These are phyloP conservation scores for Gisinianus flammeolus DNA, from an alignment of 2,888 invertebrate species.

Conservation along the genomic window DNA sequence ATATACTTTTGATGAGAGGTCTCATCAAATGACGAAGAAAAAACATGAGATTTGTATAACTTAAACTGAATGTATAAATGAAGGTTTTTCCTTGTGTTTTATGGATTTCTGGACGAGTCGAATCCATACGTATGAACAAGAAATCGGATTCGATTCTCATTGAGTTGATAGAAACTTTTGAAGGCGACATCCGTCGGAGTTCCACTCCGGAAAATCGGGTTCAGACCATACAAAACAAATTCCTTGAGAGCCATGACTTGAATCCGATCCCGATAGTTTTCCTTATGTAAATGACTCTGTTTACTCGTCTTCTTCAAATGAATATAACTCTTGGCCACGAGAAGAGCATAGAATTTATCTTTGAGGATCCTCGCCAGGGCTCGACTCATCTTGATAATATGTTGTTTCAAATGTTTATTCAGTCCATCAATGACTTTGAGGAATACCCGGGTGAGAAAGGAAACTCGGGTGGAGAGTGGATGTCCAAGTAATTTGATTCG, in stretches of 20 bases:
- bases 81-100: too few species aligned
- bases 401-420: constrained; percentile 42
- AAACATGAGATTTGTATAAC: too few species aligned
- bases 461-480: constrained; percentile 32
- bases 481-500: background rate
- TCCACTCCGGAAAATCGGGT: constrained; percentile 42
- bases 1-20: too few species aligned
- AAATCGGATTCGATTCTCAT: constrained; percentile 43
- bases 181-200: constrained; percentile 39
- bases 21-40: too few species aligned
- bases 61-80: too few species aligned
- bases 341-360: constrained; percentile 48
- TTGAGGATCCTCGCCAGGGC: constrained; percentile 44
- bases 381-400: constrained; percentile 46
- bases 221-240: constrained; percentile 47
- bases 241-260: constrained; percentile 51
- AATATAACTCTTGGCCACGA: constrained; percentile 34
- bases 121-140: constrained; percentile 41
- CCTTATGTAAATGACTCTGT: background rate
- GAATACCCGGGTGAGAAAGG: constrained; percentile 43
- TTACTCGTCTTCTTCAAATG: background rate
- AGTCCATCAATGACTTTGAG: constrained; percentile 36
- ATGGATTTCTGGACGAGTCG: background rate
- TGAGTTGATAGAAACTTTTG: constrained; percentile 43
- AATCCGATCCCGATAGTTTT: constrained; percentile 43